These are phyloP conservation scores for Chaenogobius annularis DNA, from an alignment of 2,113 vertebrate species.

Conservation along the genomic window DNA sequence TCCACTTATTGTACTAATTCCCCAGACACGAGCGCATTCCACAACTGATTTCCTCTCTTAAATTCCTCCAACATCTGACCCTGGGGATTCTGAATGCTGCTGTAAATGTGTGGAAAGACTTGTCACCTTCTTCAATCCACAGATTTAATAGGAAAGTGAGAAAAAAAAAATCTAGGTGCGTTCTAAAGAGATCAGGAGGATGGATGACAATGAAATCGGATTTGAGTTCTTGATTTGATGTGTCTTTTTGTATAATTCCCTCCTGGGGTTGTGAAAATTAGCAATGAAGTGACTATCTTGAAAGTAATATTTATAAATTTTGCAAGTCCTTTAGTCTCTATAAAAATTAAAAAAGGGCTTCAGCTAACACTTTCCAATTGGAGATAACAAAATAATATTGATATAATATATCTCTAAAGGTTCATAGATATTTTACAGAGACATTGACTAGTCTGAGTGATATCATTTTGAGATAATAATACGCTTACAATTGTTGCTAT, in stretches of 20 bases:
- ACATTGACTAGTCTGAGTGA: not conserved
- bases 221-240: slow-evolving; percentile 4
- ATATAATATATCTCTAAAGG: not conserved
- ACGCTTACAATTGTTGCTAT: not conserved
- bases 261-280: not conserved
- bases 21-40: not conserved
- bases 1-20: slow-evolving; percentile 7
- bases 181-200: not conserved
- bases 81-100: not conserved
- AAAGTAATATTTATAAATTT: not conserved
- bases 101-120: not conserved
- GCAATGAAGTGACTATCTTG: not conserved
- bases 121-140: slow-evolving; percentile 1
- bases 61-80: not conserved
- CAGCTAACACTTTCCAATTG: not conserved
- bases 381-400: not conserved
- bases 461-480: not conserved
- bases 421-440: not conserved
- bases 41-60: not conserved
- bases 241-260: not conserved
- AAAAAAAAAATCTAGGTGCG: not conserved
- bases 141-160: slow-evolving; percentile 20
- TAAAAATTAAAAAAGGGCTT: not conserved
- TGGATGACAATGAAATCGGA: not conserved
- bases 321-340: not conserved